Percentiles rank a stretch among this genome's conserved stretches.
These are phyloP conservation scores for Columbina picui DNA, from an alignment of 2,113 vertebrate genomes.

Conservation along the genomic window DNA sequence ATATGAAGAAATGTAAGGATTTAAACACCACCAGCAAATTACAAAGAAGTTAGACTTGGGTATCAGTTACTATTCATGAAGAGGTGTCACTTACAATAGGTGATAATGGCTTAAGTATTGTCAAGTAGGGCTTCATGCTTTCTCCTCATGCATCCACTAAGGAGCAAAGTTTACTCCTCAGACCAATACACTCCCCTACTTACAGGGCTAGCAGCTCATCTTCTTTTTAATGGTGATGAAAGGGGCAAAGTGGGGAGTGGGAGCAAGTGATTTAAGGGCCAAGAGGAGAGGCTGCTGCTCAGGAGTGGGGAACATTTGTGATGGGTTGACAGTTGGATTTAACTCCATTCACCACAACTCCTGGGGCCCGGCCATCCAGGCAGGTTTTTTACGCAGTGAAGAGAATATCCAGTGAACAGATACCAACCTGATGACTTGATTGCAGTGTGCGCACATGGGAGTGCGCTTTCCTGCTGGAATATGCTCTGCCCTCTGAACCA, in stretches of 20 bases:
- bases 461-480: conserved; percentile 92
- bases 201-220: neutral
- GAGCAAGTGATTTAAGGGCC: neutral
- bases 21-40: neutral
- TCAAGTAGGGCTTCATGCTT: neutral
- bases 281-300: neutral
- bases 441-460: conserved; percentile 92
- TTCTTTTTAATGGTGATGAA: neutral
- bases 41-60: neutral
- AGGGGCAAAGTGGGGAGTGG: accelerated
- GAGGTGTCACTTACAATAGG: conserved; percentile 29
- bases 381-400: accelerated
- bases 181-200: neutral
- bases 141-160: neutral
- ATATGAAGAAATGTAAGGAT: neutral
- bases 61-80: neutral
- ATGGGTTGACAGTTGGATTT: too few species aligned
- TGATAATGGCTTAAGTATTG: neutral
- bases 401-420: neutral
- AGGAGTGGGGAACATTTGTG: neutral
- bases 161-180: neutral
- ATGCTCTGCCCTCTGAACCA: conserved; percentile 94
- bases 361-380: neutral
- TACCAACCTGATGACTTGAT: conserved; percentile 89
- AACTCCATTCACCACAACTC: too few species aligned